A percentile compares a stretch with the other conserved stretches of the same genome.
phyloP scores from a whole-genome alignment of 1,140 invertebrate genomes.

The Drosophila suzukii region DNA sequence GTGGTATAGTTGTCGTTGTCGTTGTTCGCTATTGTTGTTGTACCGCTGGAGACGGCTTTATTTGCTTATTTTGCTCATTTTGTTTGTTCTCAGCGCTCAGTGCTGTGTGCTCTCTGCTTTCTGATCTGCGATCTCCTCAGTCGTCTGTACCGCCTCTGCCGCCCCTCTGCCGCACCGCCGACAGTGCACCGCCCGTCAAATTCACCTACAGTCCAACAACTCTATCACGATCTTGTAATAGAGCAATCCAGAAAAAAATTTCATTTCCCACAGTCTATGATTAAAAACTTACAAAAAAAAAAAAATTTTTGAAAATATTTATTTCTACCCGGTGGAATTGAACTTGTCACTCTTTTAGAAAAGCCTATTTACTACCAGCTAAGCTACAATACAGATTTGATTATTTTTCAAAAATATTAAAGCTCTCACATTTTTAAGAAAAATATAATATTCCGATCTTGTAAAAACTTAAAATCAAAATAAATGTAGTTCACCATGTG shows the following conservation, averaged over 20 bases:
- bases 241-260: neutral
- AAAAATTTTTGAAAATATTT: too few species aligned
- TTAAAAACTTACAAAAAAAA: too few species aligned
- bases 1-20: conserved; percentile 12
- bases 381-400: too few species aligned
- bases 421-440: too few species aligned
- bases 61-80: conserved; percentile 79
- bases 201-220: conserved; percentile 13
- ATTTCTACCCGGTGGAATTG: neutral
- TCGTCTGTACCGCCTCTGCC: conserved; percentile 11
- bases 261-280: neutral
- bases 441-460: too few species aligned
- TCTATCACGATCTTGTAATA: conserved; percentile 4
- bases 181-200: conserved; percentile 44
- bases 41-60: conserved; percentile 62
- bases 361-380: too few species aligned
- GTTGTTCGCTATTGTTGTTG: conserved; percentile 25
- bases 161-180: conserved; percentile 7
- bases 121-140: conserved; percentile 12
- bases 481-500: too few species aligned
- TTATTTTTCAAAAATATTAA: too few species aligned
- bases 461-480: too few species aligned
- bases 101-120: conserved; percentile 5
- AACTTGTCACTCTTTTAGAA: neutral
- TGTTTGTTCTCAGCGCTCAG: conserved; percentile 69